These are phyloP conservation scores for Pherbina coryleti DNA, from an alignment of 2,888 invertebrate genomes.

Conservation along the genomic window DNA sequence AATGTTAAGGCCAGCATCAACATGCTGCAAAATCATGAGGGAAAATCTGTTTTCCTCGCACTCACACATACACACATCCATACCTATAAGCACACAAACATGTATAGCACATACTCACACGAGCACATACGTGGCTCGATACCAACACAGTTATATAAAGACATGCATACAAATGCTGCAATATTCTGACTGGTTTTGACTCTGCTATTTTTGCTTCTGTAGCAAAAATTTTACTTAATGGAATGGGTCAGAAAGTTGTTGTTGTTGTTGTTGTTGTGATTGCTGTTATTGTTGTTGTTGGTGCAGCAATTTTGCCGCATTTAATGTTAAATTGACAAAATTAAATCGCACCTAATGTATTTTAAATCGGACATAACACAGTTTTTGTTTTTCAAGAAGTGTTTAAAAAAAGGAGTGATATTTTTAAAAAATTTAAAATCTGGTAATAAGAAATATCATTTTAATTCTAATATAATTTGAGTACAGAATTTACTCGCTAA, in stretches of 20 bases:
- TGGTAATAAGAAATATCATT: too few species aligned
- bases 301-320: too few species aligned
- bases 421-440: too few species aligned
- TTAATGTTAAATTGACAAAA: too few species aligned
- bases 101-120: not conserved
- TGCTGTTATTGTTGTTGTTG: not conserved
- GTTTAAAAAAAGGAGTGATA: too few species aligned
- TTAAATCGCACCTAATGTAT: too few species aligned
- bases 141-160: too few species aligned
- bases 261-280: not conserved
- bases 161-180: not conserved
- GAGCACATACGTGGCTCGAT: not conserved
- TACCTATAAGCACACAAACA: constrained; percentile 16
- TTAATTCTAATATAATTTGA: too few species aligned
- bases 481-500: too few species aligned
- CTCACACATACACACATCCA: constrained; percentile 23
- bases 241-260: not conserved
- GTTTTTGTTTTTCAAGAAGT: too few species aligned
- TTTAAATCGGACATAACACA: too few species aligned
- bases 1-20: constrained; percentile 59
- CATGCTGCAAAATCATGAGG: constrained; percentile 41
- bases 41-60: constrained; percentile 42
- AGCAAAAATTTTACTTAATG: not conserved
- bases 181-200: not conserved
- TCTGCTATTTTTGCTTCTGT: not conserved